Evolutionary conservation across 2,113 vertebrate genomes (phyloP).

Genomic region (Ptyas mucosa): DNA sequence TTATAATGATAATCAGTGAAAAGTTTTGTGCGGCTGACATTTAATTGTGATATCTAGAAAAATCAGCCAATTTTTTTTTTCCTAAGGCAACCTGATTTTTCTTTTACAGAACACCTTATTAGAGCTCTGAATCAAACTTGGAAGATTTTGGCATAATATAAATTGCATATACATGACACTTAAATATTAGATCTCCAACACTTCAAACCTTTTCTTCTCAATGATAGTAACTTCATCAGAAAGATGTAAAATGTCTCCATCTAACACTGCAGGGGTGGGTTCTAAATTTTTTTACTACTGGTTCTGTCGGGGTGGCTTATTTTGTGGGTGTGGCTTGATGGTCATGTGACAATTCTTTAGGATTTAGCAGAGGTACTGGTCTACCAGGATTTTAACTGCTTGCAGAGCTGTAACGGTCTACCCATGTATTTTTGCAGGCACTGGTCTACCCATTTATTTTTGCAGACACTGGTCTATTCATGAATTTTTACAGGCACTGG

Average conservation of each 20-base stretch:
- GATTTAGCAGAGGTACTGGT: too few species aligned
- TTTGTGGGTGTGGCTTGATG: too few species aligned
- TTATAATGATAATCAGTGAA: neutral
- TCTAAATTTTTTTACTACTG: too few species aligned
- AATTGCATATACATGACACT: neutral
- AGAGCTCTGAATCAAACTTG: neutral
- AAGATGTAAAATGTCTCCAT: neutral
- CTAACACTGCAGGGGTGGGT: too few species aligned
- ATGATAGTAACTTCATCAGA: neutral
- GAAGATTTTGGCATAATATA: neutral
- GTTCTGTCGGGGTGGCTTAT: too few species aligned
- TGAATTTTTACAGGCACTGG: too few species aligned
- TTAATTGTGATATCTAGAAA: neutral
- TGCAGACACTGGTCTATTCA: too few species aligned
- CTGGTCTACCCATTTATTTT: too few species aligned
- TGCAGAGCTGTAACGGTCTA: too few species aligned
- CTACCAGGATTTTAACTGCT: too few species aligned
- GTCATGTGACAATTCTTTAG: too few species aligned
- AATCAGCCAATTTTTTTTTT: neutral
- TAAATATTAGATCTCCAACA: neutral
- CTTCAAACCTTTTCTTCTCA: neutral
- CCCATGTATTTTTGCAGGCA: too few species aligned
- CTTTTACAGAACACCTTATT: neutral
- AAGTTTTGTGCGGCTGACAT: neutral
- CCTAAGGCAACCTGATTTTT: neutral